These are phyloP conservation scores for Columba livia DNA, from an alignment of 2,113 vertebrate species.

Conservation along the genomic window DNA sequence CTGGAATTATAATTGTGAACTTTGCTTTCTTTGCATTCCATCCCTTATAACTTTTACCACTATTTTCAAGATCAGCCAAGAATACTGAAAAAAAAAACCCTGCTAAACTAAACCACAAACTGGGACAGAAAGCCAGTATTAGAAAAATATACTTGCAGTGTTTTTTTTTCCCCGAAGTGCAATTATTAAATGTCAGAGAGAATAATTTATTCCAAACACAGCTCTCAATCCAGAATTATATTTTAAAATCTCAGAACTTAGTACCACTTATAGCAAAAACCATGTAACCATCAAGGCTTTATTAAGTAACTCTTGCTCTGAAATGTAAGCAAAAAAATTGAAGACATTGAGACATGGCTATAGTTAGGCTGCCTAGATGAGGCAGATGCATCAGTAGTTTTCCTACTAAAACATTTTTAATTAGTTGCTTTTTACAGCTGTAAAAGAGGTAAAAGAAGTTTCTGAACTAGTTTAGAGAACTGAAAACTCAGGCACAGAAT, in stretches of 20 bases:
- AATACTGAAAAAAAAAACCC: background rate
- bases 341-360: background rate
- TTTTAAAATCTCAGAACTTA: background rate
- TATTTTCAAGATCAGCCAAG: background rate
- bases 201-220: background rate
- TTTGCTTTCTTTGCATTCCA: background rate
- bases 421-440: background rate
- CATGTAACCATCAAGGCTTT: background rate
- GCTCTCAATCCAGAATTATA: background rate
- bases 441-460: background rate
- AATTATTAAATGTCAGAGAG: background rate
- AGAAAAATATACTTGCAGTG: background rate
- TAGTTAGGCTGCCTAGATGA: background rate
- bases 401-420: background rate
- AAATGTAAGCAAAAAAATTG: background rate
- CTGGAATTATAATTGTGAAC: background rate
- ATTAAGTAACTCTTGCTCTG: background rate
- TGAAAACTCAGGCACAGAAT: background rate
- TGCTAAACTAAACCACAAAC: background rate
- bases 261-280: background rate
- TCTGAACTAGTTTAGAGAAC: background rate
- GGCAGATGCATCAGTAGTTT: background rate
- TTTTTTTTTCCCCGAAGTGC: background rate
- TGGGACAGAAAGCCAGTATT: background rate
- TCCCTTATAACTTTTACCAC: background rate